A percentile compares a stretch with the other conserved stretches of the same genome.
phyloP scores from a whole-genome alignment of 2,888 invertebrate genomes.

The Thumatha senex region DNA sequence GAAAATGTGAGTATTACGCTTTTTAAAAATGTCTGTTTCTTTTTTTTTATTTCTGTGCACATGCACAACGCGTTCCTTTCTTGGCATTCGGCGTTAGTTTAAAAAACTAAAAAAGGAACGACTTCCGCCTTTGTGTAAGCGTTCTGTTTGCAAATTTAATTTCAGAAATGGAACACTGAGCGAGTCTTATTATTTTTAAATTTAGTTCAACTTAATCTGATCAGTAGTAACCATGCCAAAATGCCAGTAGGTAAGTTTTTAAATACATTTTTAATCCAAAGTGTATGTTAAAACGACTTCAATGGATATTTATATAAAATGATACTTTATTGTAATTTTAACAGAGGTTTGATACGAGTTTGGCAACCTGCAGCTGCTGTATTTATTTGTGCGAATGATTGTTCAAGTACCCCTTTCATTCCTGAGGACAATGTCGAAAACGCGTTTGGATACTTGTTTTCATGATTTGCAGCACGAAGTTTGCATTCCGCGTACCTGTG shows the following conservation, averaged over 20 bases:
- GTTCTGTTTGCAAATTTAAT: slow-evolving; percentile 35
- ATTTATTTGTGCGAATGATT: slow-evolving; percentile 38
- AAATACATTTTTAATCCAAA: not conserved
- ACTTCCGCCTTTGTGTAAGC: slow-evolving; percentile 22
- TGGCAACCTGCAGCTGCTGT: slow-evolving; percentile 45
- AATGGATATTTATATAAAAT: slow-evolving; percentile 10
- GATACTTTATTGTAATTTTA: slow-evolving; percentile 24
- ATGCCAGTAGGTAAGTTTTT: slow-evolving; percentile 6
- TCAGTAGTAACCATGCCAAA: slow-evolving; percentile 1
- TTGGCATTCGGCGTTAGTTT: slow-evolving; percentile 51
- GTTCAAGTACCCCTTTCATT: slow-evolving; percentile 34
- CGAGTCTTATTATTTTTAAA: slow-evolving; percentile 13
- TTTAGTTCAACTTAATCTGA: slow-evolving; percentile 5
- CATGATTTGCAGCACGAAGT: slow-evolving; percentile 59
- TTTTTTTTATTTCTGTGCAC: slow-evolving; percentile 28
- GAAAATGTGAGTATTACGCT: slow-evolving; percentile 66
- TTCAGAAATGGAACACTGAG: slow-evolving; percentile 36
- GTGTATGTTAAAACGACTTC: slow-evolving; percentile 13
- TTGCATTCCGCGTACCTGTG: slow-evolving; percentile 72
- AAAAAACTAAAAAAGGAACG: slow-evolving; percentile 28
- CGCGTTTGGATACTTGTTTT: slow-evolving; percentile 55
- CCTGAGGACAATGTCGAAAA: slow-evolving; percentile 35
- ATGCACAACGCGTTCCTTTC: slow-evolving; percentile 36
- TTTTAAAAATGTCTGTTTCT: slow-evolving; percentile 56
- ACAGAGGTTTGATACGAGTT: slow-evolving; percentile 18